Conservation (phyloP, 2,888 invertebrate genomes). For the Anoplius nigerrimus region DNA sequence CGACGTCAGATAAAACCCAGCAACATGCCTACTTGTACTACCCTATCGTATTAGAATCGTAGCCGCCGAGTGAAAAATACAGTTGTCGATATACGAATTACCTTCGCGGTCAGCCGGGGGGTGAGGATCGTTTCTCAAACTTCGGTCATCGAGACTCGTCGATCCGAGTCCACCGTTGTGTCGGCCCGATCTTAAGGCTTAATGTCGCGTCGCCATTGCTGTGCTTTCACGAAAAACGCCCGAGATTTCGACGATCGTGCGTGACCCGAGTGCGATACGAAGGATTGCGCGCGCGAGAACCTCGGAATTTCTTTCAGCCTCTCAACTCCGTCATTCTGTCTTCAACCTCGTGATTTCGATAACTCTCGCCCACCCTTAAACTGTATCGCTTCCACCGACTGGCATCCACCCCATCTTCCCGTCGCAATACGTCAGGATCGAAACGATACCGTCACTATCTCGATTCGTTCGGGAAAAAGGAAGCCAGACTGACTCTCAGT, state of each 20-base stretch:
- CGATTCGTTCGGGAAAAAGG: background rate
- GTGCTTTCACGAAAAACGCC: slow-evolving; percentile 40
- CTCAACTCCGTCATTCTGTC: slow-evolving; percentile 33
- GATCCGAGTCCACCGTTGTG: slow-evolving; percentile 15
- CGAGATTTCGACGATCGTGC: slow-evolving; percentile 45
- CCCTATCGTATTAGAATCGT: too few species aligned
- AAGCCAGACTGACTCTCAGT: background rate
- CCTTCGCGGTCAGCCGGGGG: background rate
- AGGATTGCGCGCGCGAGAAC: slow-evolving; percentile 27
- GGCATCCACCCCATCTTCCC: background rate
- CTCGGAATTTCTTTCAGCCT: slow-evolving; percentile 31
- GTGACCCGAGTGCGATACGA: slow-evolving; percentile 48
- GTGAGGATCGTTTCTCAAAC: background rate
- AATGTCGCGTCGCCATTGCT: slow-evolving; percentile 3
- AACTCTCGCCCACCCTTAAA: slow-evolving; percentile 17
- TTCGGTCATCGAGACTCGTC: slow-evolving; percentile 16
- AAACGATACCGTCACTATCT: slow-evolving; percentile 10
- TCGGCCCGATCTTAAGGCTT: slow-evolving; percentile 27
- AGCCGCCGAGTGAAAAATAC: too few species aligned
- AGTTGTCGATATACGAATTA: too few species aligned
- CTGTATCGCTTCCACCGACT: slow-evolving; percentile 5
- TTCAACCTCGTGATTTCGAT: slow-evolving; percentile 23
- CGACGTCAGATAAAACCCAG: too few species aligned
- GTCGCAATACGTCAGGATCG: slow-evolving; percentile 22
- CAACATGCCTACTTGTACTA: too few species aligned